phyloP scores from a whole-genome alignment of 1,140 invertebrate genomes.

The Cotesia vestalis region DNA sequence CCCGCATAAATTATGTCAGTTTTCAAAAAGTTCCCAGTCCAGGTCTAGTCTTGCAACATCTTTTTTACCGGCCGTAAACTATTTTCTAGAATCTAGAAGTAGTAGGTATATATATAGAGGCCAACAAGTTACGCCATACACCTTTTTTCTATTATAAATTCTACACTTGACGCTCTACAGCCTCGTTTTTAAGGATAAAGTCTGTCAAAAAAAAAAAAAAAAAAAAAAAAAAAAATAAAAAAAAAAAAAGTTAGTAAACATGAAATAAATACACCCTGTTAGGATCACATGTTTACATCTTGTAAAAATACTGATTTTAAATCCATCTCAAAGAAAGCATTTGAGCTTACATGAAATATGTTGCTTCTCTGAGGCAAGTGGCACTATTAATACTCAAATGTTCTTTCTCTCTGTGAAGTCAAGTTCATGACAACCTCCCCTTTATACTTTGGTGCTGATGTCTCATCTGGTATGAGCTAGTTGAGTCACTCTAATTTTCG shows the following conservation, averaged over 20 bases:
- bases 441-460: neutral
- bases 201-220: neutral
- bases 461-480: neutral
- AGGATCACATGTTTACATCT: neutral
- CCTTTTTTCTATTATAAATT: no score
- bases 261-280: no score
- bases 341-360: conserved; percentile 4
- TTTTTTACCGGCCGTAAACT: no score
- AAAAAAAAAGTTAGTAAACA: neutral
- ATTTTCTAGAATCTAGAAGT: no score
- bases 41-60: no score
- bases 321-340: neutral
- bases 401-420: conserved; percentile 16
- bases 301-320: conserved; percentile 2
- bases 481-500: conserved; percentile 25
- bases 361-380: conserved; percentile 2
- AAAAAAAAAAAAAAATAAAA: no score
- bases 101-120: no score
- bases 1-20: no score
- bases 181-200: no score
- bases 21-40: no score
- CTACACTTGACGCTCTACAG: no score
- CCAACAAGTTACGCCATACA: no score
- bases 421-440: conserved; percentile 18
- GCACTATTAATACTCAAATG: conserved; percentile 12